Base-by-base conservation (phyloP, 2,113 vertebrate species). In the Microtus richardsoni region DNA sequence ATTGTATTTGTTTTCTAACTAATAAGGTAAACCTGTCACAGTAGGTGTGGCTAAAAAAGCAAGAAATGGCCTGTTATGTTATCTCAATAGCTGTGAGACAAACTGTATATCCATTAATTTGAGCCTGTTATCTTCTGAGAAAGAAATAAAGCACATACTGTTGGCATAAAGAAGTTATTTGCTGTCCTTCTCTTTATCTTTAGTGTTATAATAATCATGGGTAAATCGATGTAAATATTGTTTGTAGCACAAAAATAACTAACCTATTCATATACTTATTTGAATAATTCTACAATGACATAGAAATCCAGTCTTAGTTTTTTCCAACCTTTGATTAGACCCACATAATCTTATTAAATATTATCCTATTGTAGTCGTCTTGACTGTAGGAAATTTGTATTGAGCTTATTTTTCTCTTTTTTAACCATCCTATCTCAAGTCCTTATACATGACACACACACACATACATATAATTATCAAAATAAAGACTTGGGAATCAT, bases 201-300 rank as follows among this genome's bases (percentile, higher is more conserved):
- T 95, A 74, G 9, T 74, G 11, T 97, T 87, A 60, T 87, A 91
- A 94, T 86, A 74, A 92, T 90, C 49, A 85, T 58, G 71, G 54
- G 33, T 62, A 78, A 58, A 78, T 19, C 41, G 22, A 92, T 30
- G 10, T 12, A 85, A 92, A 94, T 5, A 21, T 60, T 64, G 49
- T 44, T 16, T 21, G 30, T 58, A 52, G 26, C 8, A 10, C 58
- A 10, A 5, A 95, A 90, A 9, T 84, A 13, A 39, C 52, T 94
- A 94, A 10, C 71, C 62, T 91, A 30, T 62, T 73, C n/a, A 41
- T 64, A 52, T 88, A 73, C 24, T 24, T 83, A 70, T 96, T 87
- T 96, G 14, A 8, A 24, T 89, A 86, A 70, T 86, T 89, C 68
- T 22, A 47, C 26, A 91, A 47, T 88, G 93, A 68, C 47, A 16